Percentiles rank a stretch among this genome's conserved stretches.
These are phyloP conservation scores for Triplophysa rosa DNA, from an alignment of 2,113 vertebrate genomes.

Conservation along the genomic window DNA sequence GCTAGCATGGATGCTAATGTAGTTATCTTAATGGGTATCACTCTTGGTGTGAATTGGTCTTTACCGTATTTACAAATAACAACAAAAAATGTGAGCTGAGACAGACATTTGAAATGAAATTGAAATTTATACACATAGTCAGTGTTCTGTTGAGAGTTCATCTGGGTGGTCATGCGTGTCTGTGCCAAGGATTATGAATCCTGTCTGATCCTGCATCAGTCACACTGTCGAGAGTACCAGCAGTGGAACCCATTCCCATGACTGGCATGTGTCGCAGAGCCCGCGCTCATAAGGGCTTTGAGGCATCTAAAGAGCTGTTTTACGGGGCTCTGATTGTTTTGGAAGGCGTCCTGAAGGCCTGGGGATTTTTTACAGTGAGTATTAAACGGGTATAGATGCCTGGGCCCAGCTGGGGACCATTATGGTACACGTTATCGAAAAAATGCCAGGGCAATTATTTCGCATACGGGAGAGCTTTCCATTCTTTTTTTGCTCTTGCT, in stretches of 20 bases:
- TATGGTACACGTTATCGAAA: constrained; percentile 87
- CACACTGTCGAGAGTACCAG: not conserved
- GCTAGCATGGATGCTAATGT: too few relatives aligned
- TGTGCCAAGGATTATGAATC: not conserved
- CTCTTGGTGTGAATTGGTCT: too few relatives aligned
- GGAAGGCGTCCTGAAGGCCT: constrained; percentile 55
- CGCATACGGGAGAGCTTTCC: constrained; percentile 75
- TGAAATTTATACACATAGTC: too few relatives aligned
- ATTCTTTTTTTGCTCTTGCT: constrained; percentile 58
- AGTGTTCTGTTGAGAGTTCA: too few relatives aligned
- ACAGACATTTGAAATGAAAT: too few relatives aligned
- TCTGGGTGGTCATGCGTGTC: too few relatives aligned
- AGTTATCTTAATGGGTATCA: too few relatives aligned
- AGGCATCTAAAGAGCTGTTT: constrained; percentile 49
- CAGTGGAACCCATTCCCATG: constrained; percentile 44
- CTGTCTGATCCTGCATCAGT: not conserved
- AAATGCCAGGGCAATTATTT: constrained; percentile 93
- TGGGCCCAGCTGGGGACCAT: constrained; percentile 90
- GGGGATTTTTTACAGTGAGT: constrained; percentile 79
- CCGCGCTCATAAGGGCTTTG: constrained; percentile 42
- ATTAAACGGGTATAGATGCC: constrained; percentile 89
- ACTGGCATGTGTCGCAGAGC: constrained; percentile 51
- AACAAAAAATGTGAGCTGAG: too few relatives aligned
- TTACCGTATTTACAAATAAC: too few relatives aligned
- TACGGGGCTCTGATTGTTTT: constrained; percentile 51